Base-by-base conservation (phyloP, 2,113 vertebrate species). In the Globicephala melas region DNA sequence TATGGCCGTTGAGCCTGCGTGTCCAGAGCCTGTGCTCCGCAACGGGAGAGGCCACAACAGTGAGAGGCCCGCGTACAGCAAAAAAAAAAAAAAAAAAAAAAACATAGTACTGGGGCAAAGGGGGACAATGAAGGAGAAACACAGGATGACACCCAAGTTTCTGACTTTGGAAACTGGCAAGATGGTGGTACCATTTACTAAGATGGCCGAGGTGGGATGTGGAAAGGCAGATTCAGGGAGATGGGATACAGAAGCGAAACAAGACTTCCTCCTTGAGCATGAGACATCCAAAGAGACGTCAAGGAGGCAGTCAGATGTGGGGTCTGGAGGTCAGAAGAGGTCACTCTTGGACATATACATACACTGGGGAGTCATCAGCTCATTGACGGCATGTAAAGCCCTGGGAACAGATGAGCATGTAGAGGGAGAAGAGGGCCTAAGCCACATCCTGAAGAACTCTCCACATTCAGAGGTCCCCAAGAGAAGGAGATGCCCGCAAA, bases 321-420 rank as follows among this genome's bases (percentile, higher is more conserved):
- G 26, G 65, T 47, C 31, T 79, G 31, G n/a, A 86, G 18, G 63
- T 53, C 58, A 68, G 63, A 70, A 68, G 14, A 55, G 63, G 6
- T 88, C 77, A 55, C 25, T 13, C 4, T 6, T 47, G 23, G 13
- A 82, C 28, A 44, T 1, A 31, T 0, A 31, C 2, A 3, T 3
- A 31, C 13, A 33, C 1, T 36, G 50, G 38, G 17, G 6, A 74
- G 28, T 67, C 36, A 47, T 26, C 11, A 70, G 58, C 9, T 67
- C 31, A n/a, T 1, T 8, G 26, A 14, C 0, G 4, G 31, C 1
- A 23, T 68, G 60, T 36, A 36, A 81, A 74, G 6, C 47, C 20
- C 33, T 4, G 18, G 79, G 17, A n/a, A 81, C 2, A 41, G 33
- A 55, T 8, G 26, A 80, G 20, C 1, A 0, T 8, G 15, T 21